Evolutionary conservation across 1,140 invertebrate species (phyloP).

Genomic region (Drosophila lacteicornis): DNA sequence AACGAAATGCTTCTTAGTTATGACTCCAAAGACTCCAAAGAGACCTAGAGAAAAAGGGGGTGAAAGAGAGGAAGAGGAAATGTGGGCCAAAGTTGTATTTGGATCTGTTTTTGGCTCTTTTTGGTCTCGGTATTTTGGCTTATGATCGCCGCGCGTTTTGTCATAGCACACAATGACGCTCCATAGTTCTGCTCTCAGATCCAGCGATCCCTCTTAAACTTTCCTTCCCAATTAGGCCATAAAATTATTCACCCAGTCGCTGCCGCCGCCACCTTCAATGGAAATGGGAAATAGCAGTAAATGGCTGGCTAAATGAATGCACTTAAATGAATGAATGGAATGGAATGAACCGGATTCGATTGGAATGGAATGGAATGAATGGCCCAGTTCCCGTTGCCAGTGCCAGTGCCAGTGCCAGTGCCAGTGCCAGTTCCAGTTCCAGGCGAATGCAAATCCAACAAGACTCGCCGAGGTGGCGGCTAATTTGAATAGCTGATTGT

Average conservation of each 20-base stretch:
- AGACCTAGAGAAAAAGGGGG: background rate
- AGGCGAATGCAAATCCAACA: constrained; percentile 24
- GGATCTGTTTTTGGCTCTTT: constrained; percentile 25
- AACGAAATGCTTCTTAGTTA: constrained; percentile 49
- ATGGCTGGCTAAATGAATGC: constrained; percentile 22
- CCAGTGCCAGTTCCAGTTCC: constrained; percentile 9
- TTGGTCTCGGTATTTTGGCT: constrained; percentile 27
- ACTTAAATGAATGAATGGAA: constrained; percentile 28
- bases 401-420: no score
- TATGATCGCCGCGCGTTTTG: constrained; percentile 2
- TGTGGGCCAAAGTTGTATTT: constrained; percentile 48
- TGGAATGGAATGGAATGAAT: constrained; percentile 26
- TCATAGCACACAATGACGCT: constrained; percentile 28
- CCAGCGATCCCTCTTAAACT: constrained; percentile 27
- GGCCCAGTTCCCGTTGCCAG: constrained; percentile 13
- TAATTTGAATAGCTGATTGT: constrained; percentile 38
- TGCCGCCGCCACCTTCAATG: background rate
- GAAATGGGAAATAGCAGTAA: constrained; percentile 36
- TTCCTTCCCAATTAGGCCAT: constrained; percentile 64
- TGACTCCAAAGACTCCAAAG: constrained; percentile 12
- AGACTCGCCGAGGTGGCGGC: background rate
- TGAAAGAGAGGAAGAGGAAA: constrained; percentile 14
- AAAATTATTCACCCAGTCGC: constrained; percentile 58
- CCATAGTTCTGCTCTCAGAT: constrained; percentile 6
- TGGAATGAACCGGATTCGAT: constrained; percentile 13